Conservation (phyloP, 2,797 vertebrate genomes). For the Miichthys miiuy region DNA sequence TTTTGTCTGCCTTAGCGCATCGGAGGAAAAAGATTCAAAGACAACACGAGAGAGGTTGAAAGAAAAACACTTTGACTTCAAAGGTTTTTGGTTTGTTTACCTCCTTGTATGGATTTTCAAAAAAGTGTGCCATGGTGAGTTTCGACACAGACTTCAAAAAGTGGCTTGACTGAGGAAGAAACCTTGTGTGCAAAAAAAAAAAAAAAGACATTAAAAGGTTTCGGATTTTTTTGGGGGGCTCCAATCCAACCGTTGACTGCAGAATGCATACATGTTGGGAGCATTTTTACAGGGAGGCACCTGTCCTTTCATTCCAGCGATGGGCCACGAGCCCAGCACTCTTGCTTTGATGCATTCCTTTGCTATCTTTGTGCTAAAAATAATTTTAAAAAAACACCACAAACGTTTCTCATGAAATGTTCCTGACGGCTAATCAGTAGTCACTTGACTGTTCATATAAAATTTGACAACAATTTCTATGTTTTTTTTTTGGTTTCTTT, state of each 20-base stretch:
- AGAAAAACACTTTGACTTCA: slow-evolving; percentile 77
- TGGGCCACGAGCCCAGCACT: slow-evolving; percentile 65
- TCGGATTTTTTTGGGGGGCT: slow-evolving; percentile 59
- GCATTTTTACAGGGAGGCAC: slow-evolving; percentile 65
- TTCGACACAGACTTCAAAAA: slow-evolving; percentile 80
- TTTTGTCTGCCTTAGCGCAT: slow-evolving; percentile 70
- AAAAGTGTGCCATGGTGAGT: slow-evolving; percentile 72
- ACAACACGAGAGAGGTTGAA: slow-evolving; percentile 69
- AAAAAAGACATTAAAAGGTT: slow-evolving; percentile 80
- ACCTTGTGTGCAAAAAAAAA: slow-evolving; percentile 66
- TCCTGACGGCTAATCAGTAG: slow-evolving; percentile 66
- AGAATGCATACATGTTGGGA: slow-evolving; percentile 69
- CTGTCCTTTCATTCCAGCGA: slow-evolving; percentile 76
- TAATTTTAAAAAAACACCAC: slow-evolving; percentile 15
- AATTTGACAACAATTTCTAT: slow-evolving; percentile 63
- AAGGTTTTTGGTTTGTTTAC: slow-evolving; percentile 80
- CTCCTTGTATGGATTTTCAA: slow-evolving; percentile 77
- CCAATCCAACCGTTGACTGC: slow-evolving; percentile 71
- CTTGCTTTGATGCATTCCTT: slow-evolving; percentile 79
- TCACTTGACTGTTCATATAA: slow-evolving; percentile 63
- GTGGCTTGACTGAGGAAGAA: slow-evolving; percentile 73
- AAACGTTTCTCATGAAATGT: slow-evolving; percentile 72
- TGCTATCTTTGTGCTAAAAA: slow-evolving; percentile 79
- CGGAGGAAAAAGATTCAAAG: slow-evolving; percentile 68
- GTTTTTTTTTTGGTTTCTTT: slow-evolving; percentile 6